A percentile compares a stretch with the other conserved stretches of the same genome.
phyloP scores from a whole-genome alignment of 2,797 vertebrate genomes.

The Tolypeutes matacus region DNA sequence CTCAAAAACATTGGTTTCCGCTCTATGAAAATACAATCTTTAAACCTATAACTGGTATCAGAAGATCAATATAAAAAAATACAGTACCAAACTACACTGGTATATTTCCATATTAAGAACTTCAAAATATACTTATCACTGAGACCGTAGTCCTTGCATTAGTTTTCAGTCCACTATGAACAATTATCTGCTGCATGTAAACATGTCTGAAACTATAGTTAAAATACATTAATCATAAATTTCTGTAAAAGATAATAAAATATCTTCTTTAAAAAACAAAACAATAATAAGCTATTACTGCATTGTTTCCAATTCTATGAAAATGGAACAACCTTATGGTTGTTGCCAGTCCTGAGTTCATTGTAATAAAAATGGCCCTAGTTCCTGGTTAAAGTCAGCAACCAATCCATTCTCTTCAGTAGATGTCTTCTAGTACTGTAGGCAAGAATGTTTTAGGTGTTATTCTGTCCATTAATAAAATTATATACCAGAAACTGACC shows the following conservation, averaged over 20 bases:
- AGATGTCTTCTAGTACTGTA: slow-evolving; percentile 79
- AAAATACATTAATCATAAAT: slow-evolving; percentile 91
- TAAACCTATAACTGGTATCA: slow-evolving; percentile 44
- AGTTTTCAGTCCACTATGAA: slow-evolving; percentile 92
- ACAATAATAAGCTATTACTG: slow-evolving; percentile 89
- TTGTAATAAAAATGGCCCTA: slow-evolving; percentile 87
- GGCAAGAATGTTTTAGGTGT: slow-evolving; percentile 80
- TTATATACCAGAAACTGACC: slow-evolving; percentile 99
- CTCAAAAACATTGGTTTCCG: slow-evolving; percentile 31
- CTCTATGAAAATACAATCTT: slow-evolving; percentile 53
- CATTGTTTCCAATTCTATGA: slow-evolving; percentile 91
- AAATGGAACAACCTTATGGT: slow-evolving; percentile 89
- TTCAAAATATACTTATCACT: slow-evolving; percentile 87
- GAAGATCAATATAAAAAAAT: slow-evolving; percentile 78
- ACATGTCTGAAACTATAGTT: slow-evolving; percentile 91
- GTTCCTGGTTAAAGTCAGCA: slow-evolving; percentile 86
- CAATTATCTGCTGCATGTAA: slow-evolving; percentile 92
- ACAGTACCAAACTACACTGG: slow-evolving; percentile 79
- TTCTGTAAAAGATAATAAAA: slow-evolving; percentile 92
- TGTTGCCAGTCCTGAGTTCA: slow-evolving; percentile 92
- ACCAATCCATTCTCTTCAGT: slow-evolving; percentile 64
- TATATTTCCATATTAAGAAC: slow-evolving; percentile 86
- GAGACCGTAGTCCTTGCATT: slow-evolving; percentile 88
- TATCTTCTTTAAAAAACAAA: slow-evolving; percentile 91
- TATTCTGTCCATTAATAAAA: slow-evolving; percentile 94